Evolutionary conservation across 2,113 vertebrate genomes (phyloP).

Genomic region (Cebidichthys violaceus): DNA sequence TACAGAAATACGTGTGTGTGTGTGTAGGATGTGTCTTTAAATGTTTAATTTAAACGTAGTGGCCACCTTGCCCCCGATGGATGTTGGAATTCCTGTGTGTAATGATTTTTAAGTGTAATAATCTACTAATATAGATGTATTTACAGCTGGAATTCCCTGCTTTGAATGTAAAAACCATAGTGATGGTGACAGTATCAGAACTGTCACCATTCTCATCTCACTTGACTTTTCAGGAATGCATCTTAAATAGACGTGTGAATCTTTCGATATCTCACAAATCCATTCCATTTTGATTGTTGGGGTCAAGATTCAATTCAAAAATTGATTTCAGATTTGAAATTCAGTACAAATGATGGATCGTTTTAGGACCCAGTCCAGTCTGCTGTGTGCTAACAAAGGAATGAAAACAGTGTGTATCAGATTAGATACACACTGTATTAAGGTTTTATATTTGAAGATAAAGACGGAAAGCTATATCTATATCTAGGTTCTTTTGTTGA

Average conservation of each 20-base stretch:
- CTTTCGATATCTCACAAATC: neutral
- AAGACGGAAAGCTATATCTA: neutral
- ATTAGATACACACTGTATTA: too few relatives aligned
- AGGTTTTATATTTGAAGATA: neutral
- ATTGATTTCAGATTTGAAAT: too few relatives aligned
- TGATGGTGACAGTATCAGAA: neutral
- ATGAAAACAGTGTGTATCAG: too few relatives aligned
- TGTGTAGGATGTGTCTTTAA: neutral
- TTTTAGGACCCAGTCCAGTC: neutral
- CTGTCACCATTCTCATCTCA: neutral
- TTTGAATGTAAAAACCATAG: neutral
- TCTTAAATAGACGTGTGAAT: neutral
- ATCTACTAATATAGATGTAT: neutral
- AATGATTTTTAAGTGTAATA: neutral
- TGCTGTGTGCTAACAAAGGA: neutral
- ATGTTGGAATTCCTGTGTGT: neutral
- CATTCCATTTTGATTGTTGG: neutral
- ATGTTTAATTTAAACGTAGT: neutral
- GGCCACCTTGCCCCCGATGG: neutral
- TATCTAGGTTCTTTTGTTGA: too few relatives aligned
- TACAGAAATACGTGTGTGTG: too few relatives aligned
- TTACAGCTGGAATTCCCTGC: neutral
- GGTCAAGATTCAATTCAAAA: too few relatives aligned
- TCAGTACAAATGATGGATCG: too few relatives aligned
- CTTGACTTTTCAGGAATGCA: neutral